These are phyloP conservation scores for Hemistola chrysoprasaria DNA, from an alignment of 2,888 invertebrate species.

Conservation along the genomic window DNA sequence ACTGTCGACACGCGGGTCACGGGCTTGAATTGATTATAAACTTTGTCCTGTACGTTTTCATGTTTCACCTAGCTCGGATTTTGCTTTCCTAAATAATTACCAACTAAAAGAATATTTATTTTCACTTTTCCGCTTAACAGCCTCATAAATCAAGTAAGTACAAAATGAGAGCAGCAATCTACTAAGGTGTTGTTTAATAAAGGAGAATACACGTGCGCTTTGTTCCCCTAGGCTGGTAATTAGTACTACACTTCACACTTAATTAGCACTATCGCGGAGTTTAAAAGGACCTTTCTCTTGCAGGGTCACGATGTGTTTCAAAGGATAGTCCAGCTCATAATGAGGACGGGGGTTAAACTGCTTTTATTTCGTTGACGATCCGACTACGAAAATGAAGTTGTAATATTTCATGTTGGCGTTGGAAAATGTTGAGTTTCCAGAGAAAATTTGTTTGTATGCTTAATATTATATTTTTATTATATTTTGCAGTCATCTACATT, in stretches of 20 bases:
- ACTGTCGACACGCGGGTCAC: slow-evolving; percentile 49
- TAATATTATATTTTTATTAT: too few relatives aligned
- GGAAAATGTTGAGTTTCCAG: slow-evolving; percentile 10
- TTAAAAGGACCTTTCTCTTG: slow-evolving; percentile 43
- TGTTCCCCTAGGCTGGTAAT: slow-evolving; percentile 47
- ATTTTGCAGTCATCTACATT: too few relatives aligned
- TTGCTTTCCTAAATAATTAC: slow-evolving; percentile 23
- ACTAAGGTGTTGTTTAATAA: slow-evolving; percentile 39
- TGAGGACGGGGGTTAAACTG: slow-evolving; percentile 30
- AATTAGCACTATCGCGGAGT: slow-evolving; percentile 53
- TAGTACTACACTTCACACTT: slow-evolving; percentile 54
- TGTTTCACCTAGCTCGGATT: slow-evolving; percentile 24
- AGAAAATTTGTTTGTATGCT: too few relatives aligned
- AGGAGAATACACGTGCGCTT: slow-evolving; percentile 42
- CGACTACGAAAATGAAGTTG: slow-evolving; percentile 19
- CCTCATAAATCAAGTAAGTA: slow-evolving; percentile 31
- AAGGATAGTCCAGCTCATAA: slow-evolving; percentile 37
- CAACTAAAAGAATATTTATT: slow-evolving; percentile 26
- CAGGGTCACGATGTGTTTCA: slow-evolving; percentile 33
- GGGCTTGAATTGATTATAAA: slow-evolving; percentile 62
- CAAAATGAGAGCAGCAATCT: slow-evolving; percentile 37
- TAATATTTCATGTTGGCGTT: slow-evolving; percentile 12
- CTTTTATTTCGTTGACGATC: slow-evolving; percentile 18
- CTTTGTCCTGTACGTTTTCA: slow-evolving; percentile 37
- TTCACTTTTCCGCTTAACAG: slow-evolving; percentile 25